Evolutionary conservation across 2,797 vertebrate genomes (phyloP).

Genomic region (Telmatherina bonti): DNA sequence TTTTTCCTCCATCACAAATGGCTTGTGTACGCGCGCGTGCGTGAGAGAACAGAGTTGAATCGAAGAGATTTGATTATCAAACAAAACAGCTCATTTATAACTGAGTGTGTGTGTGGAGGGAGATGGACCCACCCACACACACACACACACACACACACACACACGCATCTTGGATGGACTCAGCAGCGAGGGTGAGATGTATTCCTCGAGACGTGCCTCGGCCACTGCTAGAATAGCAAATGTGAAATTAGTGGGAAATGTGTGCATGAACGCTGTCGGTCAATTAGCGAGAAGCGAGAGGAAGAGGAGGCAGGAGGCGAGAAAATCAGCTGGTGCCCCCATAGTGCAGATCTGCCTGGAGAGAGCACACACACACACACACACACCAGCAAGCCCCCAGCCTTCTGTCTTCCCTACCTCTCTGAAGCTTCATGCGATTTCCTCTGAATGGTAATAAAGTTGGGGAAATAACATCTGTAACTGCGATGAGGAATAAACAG

Average conservation of each 20-base stretch:
- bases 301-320: slow-evolving; percentile 68
- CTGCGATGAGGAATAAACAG: slow-evolving; percentile 10
- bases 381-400: background rate
- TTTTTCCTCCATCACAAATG: slow-evolving; percentile 13
- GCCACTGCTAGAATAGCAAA: slow-evolving; percentile 95
- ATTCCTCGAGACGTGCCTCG: slow-evolving; percentile 89
- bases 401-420: slow-evolving; percentile 8
- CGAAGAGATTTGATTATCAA: slow-evolving; percentile 90
- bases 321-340: slow-evolving; percentile 79
- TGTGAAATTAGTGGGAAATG: slow-evolving; percentile 97
- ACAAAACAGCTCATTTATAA: slow-evolving; percentile 90
- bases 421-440: slow-evolving; percentile 55
- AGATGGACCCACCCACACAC: too few relatives aligned
- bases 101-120: slow-evolving; percentile 46
- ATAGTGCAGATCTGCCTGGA: slow-evolving; percentile 63
- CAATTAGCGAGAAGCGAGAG: slow-evolving; percentile 90
- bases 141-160: too few relatives aligned
- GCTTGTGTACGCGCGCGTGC: slow-evolving; percentile 60
- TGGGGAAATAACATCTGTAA: slow-evolving; percentile 32
- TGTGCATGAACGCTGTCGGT: slow-evolving; percentile 92
- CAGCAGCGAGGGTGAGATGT: slow-evolving; percentile 86
- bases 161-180: slow-evolving; percentile 80
- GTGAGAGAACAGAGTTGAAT: slow-evolving; percentile 81
- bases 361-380: slow-evolving; percentile 24
- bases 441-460: slow-evolving; percentile 48